Conservation (phyloP, 2,113 vertebrate species). For the Brienomyrus longianalis region DNA sequence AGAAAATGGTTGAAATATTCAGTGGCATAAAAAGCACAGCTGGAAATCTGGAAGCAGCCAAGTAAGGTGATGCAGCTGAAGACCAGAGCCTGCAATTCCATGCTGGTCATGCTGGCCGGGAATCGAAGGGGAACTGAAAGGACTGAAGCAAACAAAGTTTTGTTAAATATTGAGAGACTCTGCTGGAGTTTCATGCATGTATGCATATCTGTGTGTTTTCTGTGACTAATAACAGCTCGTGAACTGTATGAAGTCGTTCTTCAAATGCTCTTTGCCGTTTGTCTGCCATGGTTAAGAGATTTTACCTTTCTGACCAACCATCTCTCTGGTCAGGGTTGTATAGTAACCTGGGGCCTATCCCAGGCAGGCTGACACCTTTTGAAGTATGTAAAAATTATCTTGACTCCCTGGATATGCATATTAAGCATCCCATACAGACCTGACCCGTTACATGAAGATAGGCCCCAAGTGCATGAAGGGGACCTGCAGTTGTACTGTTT, state of each 20-base stretch:
- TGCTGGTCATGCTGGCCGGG: background rate
- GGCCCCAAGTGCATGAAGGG: background rate
- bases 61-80: background rate
- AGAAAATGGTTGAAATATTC: background rate
- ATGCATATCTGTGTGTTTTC: background rate
- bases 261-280: background rate
- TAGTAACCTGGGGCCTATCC: background rate
- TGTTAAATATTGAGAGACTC: background rate
- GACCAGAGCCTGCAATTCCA: background rate
- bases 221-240: background rate
- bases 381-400: background rate
- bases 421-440: background rate
- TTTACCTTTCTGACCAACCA: background rate
- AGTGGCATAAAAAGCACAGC: background rate
- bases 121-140: background rate
- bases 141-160: background rate
- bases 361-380: background rate
- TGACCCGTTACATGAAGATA: background rate
- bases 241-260: background rate
- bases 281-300: background rate
- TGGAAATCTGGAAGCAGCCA: background rate
- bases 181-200: background rate
- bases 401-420: background rate
- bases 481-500: background rate
- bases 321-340: background rate